Conservation (phyloP, 23 tunicate species). For the Oikopleura dioica region DNA sequence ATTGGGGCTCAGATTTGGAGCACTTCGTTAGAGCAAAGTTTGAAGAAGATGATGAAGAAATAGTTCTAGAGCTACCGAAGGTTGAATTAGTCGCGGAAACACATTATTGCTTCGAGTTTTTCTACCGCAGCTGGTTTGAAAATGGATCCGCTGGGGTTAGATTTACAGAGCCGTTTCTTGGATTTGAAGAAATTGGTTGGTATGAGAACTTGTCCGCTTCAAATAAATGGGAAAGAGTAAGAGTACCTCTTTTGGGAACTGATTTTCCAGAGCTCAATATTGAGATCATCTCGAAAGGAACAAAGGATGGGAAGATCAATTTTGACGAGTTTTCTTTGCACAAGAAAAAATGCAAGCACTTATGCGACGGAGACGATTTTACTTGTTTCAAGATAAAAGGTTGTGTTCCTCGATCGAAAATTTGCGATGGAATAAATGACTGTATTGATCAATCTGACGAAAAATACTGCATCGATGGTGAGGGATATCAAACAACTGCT, state of each 20-base stretch:
- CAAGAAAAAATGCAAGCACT: not conserved
- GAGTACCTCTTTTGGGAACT: not conserved
- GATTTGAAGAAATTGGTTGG: no score
- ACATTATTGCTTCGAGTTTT: no score
- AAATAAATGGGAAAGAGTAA: not conserved
- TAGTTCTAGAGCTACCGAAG: no score
- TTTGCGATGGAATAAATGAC: not conserved
- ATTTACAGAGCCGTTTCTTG: no score
- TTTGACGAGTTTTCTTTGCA: not conserved
- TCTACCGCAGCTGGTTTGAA: no score
- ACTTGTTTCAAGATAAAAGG: not conserved
- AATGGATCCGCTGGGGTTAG: no score
- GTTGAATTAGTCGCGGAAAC: no score
- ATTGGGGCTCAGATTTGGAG: no score
- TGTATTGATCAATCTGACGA: constrained; percentile 11
- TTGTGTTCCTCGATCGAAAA: not conserved
- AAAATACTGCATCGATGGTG: not conserved
- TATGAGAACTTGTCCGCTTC: no score
- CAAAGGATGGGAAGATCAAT: not conserved
- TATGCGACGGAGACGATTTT: not conserved
- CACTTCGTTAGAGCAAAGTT: no score
- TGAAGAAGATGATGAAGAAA: no score
- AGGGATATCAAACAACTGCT: no score
- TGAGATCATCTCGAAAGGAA: not conserved
- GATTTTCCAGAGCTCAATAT: not conserved